Conservation (phyloP, 2,113 vertebrate species). For the Rhabdomys dilectus region DNA sequence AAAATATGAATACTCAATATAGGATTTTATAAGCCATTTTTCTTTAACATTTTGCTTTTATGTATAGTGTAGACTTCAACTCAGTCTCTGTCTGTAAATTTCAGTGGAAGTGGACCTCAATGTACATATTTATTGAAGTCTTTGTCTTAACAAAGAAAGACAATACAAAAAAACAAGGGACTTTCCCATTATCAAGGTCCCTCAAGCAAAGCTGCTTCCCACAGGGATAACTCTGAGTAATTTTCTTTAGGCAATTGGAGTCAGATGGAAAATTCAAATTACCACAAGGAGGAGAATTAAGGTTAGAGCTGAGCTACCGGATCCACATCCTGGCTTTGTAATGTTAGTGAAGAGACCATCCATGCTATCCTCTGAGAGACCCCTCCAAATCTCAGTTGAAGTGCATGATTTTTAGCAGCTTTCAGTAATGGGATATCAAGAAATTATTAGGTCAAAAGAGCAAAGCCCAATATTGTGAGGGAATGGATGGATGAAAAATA, state of each 20-base stretch:
- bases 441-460: background rate
- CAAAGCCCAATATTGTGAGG: background rate
- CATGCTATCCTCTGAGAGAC: background rate
- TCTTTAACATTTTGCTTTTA: background rate
- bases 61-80: background rate
- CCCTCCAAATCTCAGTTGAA: background rate
- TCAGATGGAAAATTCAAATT: background rate
- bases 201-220: conserved; percentile 21
- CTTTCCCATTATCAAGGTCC: background rate
- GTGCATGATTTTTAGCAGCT: background rate
- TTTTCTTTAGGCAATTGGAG: background rate
- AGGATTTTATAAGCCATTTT: background rate
- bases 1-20: background rate
- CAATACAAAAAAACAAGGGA: background rate
- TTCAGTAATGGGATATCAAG: background rate
- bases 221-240: background rate
- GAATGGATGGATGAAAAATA: background rate
- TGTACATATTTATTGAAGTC: background rate
- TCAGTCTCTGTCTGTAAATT: background rate
- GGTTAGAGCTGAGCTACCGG: background rate
- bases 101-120: background rate
- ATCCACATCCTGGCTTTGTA: background rate
- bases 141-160: background rate
- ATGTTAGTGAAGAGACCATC: background rate
- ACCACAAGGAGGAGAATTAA: background rate